Percentiles rank a stretch among this genome's conserved stretches.
These are phyloP conservation scores for Meriones psammophilus DNA, from an alignment of 2,797 vertebrate genomes.

Conservation along the genomic window DNA sequence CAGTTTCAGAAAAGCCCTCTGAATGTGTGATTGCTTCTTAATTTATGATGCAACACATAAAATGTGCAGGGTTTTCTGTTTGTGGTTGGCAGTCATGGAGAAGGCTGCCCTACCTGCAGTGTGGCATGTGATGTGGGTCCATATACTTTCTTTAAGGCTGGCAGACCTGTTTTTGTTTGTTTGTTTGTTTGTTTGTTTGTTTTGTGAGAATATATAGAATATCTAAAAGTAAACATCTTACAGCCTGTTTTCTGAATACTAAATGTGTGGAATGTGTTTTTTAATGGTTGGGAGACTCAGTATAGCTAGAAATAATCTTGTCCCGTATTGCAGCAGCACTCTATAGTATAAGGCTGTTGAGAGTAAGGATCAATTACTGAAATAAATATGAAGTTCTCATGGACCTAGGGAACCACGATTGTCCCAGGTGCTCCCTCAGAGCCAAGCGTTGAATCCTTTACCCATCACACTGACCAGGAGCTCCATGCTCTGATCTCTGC, in stretches of 20 bases:
- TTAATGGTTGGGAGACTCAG: neutral
- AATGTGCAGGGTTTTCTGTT: neutral
- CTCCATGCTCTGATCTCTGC: accelerated
- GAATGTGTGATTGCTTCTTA: neutral
- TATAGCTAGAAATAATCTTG: neutral
- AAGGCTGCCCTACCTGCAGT: neutral
- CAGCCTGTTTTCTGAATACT: neutral
- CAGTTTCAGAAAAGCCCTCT: neutral
- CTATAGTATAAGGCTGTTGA: neutral
- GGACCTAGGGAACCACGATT: neutral
- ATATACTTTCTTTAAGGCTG: neutral
- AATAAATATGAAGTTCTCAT: neutral
- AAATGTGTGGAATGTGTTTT: neutral
- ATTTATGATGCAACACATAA: neutral
- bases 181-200: neutral
- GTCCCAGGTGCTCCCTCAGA: neutral
- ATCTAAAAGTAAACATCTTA: neutral
- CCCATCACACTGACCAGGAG: neutral
- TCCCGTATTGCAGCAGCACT: neutral
- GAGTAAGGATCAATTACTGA: neutral
- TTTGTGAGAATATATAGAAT: neutral
- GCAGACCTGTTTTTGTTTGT: no score
- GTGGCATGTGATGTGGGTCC: neutral
- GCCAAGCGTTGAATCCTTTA: neutral
- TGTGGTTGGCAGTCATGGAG: neutral